Base-by-base conservation (phyloP, 2,797 vertebrate species). In the Florisuga fusca region DNA sequence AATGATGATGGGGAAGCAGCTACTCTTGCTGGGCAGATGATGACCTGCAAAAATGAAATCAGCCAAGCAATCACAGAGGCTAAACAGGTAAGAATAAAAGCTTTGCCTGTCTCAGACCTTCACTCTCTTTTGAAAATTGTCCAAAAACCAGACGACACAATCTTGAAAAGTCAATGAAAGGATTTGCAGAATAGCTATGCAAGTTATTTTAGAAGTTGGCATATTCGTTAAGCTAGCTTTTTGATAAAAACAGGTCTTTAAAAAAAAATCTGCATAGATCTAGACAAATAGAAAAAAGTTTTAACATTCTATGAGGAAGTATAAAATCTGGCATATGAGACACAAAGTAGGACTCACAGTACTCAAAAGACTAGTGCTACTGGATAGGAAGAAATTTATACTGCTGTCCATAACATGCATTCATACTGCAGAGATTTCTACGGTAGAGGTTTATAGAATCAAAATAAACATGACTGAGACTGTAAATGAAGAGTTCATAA, bases 1-100 rank as follows among this genome's bases (percentile, higher is more conserved):
- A 99, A 96, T n/a, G 99, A 98, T 54, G 98, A 98, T 10, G 99
- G 99, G 41, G 98, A 98, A 89, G 99, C 99, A 88, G 98, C 98
- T 58, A 99, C 99, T 6, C 96, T 99, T 50, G 98, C 99, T 21
- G 99, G 96, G 10, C 99, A 99, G 88, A 99, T 99, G 99, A 99
- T 99, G 98, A 92, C 98, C 67, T 99, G 99, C 98, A 99, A 99
- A 97, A 99, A 99, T 63, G 99, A 99, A 72, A 99, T 99, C 68
- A 99, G 98, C 97, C 99, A 99, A 96, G 98, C 99, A 5, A 98
- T 98, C 68, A 99, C 99, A 1, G 99, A 99, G 91, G 98, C 99
- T 92, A 99, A 99, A 93, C 99, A 99, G 98, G 99, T 99, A 97
- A 97, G 58, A 8, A 79, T 34, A 59, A 67, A 34, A 85, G 5